These are phyloP conservation scores for Alloplasta piceator DNA, from an alignment of 2,888 invertebrate genomes.

Conservation along the genomic window DNA sequence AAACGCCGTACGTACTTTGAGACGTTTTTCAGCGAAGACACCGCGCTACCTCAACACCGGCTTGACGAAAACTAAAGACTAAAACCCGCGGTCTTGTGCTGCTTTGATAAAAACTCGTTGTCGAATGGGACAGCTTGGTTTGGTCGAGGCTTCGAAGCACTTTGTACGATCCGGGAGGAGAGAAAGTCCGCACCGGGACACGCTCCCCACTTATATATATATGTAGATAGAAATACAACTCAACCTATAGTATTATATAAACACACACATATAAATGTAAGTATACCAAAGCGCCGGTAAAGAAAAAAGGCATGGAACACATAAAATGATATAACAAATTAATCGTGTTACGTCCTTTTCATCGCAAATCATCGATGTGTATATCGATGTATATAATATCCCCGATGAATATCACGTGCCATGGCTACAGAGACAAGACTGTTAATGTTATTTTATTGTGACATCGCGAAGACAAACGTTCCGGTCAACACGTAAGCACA, in stretches of 20 bases:
- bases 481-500: background rate
- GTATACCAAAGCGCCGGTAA: too few species aligned
- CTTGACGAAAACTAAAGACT: slow-evolving; percentile 49
- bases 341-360: too few species aligned
- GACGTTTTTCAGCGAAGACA: slow-evolving; percentile 20
- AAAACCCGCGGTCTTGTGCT: slow-evolving; percentile 67
- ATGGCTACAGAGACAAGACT: slow-evolving; percentile 6
- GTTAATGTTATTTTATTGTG: slow-evolving; percentile 29
- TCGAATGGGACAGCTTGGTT: slow-evolving; percentile 74
- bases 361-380: too few species aligned
- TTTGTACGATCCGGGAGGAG: slow-evolving; percentile 53
- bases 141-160: slow-evolving; percentile 43
- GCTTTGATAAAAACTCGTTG: slow-evolving; percentile 81
- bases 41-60: slow-evolving; percentile 22
- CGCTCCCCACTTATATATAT: slow-evolving; percentile 57
- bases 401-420: background rate
- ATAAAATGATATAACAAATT: too few species aligned
- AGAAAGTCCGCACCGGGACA: slow-evolving; percentile 61
- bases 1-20: slow-evolving; percentile 55
- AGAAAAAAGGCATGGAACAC: too few species aligned
- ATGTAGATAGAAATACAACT: background rate
- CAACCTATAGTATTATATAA: too few species aligned
- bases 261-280: too few species aligned
- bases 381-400: too few species aligned
- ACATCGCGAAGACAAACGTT: slow-evolving; percentile 26